Base-by-base conservation (phyloP, 2,797 vertebrate species). In the Alfaro cultratus region DNA sequence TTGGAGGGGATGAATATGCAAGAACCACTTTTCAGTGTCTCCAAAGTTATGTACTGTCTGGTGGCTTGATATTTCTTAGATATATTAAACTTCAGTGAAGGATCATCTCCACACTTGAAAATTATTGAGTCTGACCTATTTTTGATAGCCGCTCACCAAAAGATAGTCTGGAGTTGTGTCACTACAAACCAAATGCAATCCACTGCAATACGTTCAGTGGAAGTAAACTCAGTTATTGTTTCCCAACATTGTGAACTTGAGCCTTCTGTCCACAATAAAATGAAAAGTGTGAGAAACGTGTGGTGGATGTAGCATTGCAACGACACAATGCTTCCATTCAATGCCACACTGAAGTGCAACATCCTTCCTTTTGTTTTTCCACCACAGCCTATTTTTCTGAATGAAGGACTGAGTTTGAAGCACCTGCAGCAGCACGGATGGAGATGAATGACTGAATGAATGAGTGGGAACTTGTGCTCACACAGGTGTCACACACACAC, bases 261-360 rank as follows among this genome's bases (percentile, higher is more conserved):
- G 62, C 75, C 72, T 68, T 26, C 23, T 29, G 79, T 78, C 75
- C 68, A 83, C 80, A 90, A 84, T 86, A 71, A 93, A 93, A 94
- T 90, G 86, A 93, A 93, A 92, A 93, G 93, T 94, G 94, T 95
- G 93, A 92, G 91, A 93, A 93, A 81, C 34, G 82, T 78, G 81
- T 11, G 43, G 87, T 92, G 92, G 87, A 90, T 85, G 86, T 84
- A 85, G 49, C 51, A 49, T 51, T 1, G 80, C 41, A 78, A 79
- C 78, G 49, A 86, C 87, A 94, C 93, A 95, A 94, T 94, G 85
- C 81, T 0, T 77, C 92, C 90, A 92, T 92, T 95, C 92, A 91
- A 88, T 62, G 73, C 75, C 68, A 60, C 11, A 81, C 70, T 83
- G 62, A 91, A 92, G 89, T 89, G 91, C 88, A n/a, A 94, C 92